Evolutionary conservation across 2,797 vertebrate species (phyloP).

Genomic region (Rhinophrynus dorsalis): DNA sequence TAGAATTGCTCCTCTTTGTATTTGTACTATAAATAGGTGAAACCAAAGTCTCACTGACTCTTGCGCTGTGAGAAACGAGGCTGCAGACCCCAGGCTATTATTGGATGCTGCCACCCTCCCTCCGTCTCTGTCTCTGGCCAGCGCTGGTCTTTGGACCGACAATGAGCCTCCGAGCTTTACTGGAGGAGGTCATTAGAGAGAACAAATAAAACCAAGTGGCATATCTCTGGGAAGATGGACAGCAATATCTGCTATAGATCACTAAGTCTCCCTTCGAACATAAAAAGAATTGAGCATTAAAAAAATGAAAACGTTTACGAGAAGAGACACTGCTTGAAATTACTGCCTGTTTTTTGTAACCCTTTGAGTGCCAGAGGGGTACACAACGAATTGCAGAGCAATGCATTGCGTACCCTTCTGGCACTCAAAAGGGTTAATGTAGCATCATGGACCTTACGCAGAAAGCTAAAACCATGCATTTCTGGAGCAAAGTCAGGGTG

Average conservation of each 20-base stretch:
- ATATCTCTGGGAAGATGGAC: constrained; percentile 47
- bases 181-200: constrained; percentile 46
- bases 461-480: too few relatives aligned
- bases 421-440: too few relatives aligned
- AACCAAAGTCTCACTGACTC: constrained; percentile 1
- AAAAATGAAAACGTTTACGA: constrained; percentile 55
- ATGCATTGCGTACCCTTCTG: too few relatives aligned
- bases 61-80: constrained; percentile 2
- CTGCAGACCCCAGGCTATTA: constrained; percentile 6
- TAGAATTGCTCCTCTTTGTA: too few relatives aligned
- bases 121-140: constrained; percentile 3
- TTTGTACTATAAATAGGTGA: constrained; percentile 32
- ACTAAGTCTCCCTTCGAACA: constrained; percentile 33
- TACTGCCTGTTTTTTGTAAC: constrained; percentile 45
- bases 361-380: too few relatives aligned
- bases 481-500: too few relatives aligned
- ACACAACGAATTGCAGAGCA: too few relatives aligned
- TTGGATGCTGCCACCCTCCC: constrained; percentile 9
- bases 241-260: constrained; percentile 50
- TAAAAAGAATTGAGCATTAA: constrained; percentile 43
- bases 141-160: constrained; percentile 32
- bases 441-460: too few relatives aligned
- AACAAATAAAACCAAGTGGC: background rate
- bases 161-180: constrained; percentile 45
- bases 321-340: constrained; percentile 43